Percentiles rank a stretch among this genome's conserved stretches.
Conservation (phyloP, 2,113 vertebrate species). For the Heterotilapia buettikoferi region DNA sequence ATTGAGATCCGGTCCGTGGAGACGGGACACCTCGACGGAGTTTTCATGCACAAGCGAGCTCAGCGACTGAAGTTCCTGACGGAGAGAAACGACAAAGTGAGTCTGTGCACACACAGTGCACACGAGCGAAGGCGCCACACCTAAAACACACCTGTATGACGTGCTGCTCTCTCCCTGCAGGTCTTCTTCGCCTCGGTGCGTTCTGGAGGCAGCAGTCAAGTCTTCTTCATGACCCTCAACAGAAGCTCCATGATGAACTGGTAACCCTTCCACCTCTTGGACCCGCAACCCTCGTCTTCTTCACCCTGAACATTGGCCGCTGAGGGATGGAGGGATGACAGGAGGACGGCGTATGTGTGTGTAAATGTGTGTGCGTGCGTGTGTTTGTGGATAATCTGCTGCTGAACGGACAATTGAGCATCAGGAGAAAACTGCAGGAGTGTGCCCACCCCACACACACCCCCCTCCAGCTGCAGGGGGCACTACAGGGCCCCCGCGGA, state of each 20-base stretch:
- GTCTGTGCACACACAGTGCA: not conserved
- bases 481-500: not conserved
- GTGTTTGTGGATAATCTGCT: conserved; percentile 9
- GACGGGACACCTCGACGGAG: conserved; percentile 98
- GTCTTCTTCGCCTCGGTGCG: conserved; percentile 98
- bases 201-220: conserved; percentile 98
- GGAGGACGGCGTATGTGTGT: not conserved
- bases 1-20: conserved; percentile 99
- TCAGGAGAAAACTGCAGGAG: not conserved
- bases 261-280: conserved; percentile 71
- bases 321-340: not conserved
- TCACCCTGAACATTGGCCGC: not conserved
- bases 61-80: conserved; percentile 99
- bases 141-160: not conserved
- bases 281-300: not conserved
- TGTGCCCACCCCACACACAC: not conserved
- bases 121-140: not conserved
- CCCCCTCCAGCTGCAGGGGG: not conserved
- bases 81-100: conserved; percentile 98
- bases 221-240: conserved; percentile 99
- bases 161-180: conserved; percentile 56
- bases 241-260: conserved; percentile 99
- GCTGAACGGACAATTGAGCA: not conserved
- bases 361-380: conserved; percentile 2
- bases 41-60: conserved; percentile 99